phyloP scores from a whole-genome alignment of 2,797 vertebrate genomes.

The Lepus townsendii region DNA sequence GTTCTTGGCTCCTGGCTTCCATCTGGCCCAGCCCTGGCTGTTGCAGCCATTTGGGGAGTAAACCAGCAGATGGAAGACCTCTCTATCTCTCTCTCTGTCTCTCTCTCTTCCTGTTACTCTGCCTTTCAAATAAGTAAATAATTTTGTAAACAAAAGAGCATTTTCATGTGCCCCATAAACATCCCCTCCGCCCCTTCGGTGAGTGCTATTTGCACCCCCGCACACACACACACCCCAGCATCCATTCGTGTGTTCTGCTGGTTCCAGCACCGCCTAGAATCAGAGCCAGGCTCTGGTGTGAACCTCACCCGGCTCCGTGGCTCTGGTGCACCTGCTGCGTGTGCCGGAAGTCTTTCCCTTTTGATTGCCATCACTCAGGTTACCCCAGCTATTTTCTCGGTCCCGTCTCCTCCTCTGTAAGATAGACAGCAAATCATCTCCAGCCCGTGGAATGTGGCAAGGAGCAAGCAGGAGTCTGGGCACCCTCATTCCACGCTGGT shows the following conservation, averaged over 20 bases:
- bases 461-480: fast-evolving
- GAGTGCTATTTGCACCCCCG: fast-evolving
- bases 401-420: slow-evolving; percentile 65
- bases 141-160: not conserved
- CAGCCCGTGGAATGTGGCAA: not conserved
- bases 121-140: too few species aligned
- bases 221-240: too few species aligned
- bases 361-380: not conserved
- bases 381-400: not conserved
- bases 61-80: too few species aligned
- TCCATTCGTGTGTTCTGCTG: not conserved
- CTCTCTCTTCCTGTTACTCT: too few species aligned
- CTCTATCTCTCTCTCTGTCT: too few species aligned
- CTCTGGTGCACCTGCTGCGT: not conserved
- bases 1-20: too few species aligned
- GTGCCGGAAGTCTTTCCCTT: not conserved
- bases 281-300: fast-evolving
- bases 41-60: too few species aligned
- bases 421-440: not conserved
- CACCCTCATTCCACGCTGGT: not conserved
- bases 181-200: not conserved
- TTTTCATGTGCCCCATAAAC: not conserved
- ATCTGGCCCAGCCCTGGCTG: too few species aligned
- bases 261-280: not conserved
- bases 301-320: too few species aligned